These are phyloP conservation scores for Diorhabda sublineata DNA, from an alignment of 1,140 invertebrate species.

Conservation along the genomic window DNA sequence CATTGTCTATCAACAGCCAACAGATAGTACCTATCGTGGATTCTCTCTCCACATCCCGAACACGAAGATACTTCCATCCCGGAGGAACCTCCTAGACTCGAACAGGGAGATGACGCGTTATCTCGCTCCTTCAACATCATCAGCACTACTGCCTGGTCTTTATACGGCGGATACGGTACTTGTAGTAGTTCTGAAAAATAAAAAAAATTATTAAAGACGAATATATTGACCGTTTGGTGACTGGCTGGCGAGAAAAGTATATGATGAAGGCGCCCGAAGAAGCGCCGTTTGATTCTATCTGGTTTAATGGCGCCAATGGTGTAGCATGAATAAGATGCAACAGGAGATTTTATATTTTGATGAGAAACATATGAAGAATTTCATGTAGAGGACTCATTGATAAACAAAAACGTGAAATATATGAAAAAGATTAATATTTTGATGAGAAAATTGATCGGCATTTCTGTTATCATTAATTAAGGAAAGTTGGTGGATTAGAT, in stretches of 20 bases:
- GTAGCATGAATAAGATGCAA: too few species aligned
- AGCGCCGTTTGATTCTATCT: background rate
- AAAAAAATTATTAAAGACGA: background rate
- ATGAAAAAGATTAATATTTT: too few species aligned
- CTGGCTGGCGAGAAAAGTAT: background rate
- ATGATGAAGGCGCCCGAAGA: slow-evolving; percentile 1
- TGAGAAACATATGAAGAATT: too few species aligned
- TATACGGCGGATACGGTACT: background rate
- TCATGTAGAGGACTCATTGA: too few species aligned
- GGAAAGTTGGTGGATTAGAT: too few species aligned
- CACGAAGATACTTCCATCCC: slow-evolving; percentile 39
- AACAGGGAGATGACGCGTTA: slow-evolving; percentile 41
- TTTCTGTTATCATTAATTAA: too few species aligned
- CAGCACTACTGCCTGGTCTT: background rate
- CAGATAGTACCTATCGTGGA: slow-evolving; percentile 67
- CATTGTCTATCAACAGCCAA: slow-evolving; percentile 83
- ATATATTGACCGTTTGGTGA: background rate
- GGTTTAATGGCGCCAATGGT: too few species aligned
- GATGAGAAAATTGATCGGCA: too few species aligned
- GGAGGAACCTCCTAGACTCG: slow-evolving; percentile 38
- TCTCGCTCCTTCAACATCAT: slow-evolving; percentile 46
- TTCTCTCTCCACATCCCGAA: slow-evolving; percentile 44
- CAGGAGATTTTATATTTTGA: too few species aligned
- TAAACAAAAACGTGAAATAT: too few species aligned
- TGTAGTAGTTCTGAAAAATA: slow-evolving; percentile 19